Percentiles rank a stretch among this genome's conserved stretches.
These are phyloP conservation scores for Dinothrombium tinctorium DNA, from an alignment of 1,140 invertebrate species.

Conservation along the genomic window DNA sequence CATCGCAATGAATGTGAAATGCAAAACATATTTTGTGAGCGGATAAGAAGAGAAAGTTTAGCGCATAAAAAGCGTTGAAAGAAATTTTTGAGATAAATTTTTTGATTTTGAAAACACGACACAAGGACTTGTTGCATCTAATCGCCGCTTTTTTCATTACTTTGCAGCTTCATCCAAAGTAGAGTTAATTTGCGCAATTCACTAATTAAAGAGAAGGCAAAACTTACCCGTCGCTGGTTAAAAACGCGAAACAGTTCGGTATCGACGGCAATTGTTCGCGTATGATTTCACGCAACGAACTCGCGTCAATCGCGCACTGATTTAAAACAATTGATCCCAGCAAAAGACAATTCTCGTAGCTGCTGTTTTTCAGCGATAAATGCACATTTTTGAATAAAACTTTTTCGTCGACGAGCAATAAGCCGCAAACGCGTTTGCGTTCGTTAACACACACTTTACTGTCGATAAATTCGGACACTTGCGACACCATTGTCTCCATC, in stretches of 20 bases:
- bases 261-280: constrained; percentile 11
- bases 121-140: background rate
- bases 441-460: too few relatives aligned
- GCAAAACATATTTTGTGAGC: too few relatives aligned
- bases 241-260: constrained; percentile 16
- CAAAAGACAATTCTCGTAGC: constrained; percentile 1
- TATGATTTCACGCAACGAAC: constrained; percentile 10
- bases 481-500: too few relatives aligned
- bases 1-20: too few relatives aligned
- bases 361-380: too few relatives aligned
- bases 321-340: constrained; percentile 11
- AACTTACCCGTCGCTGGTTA: constrained; percentile 18
- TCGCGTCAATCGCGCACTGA: background rate
- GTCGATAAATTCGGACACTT: too few relatives aligned
- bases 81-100: background rate
- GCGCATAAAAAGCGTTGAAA: background rate
- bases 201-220: background rate
- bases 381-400: too few relatives aligned
- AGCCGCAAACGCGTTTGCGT: too few relatives aligned
- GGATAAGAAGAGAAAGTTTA: background rate
- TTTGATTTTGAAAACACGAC: background rate
- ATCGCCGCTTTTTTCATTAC: background rate
- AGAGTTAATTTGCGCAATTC: background rate
- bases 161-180: background rate
- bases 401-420: too few relatives aligned